phyloP scores from a whole-genome alignment of 2,797 vertebrate genomes.

The Sitta carolinensis region DNA sequence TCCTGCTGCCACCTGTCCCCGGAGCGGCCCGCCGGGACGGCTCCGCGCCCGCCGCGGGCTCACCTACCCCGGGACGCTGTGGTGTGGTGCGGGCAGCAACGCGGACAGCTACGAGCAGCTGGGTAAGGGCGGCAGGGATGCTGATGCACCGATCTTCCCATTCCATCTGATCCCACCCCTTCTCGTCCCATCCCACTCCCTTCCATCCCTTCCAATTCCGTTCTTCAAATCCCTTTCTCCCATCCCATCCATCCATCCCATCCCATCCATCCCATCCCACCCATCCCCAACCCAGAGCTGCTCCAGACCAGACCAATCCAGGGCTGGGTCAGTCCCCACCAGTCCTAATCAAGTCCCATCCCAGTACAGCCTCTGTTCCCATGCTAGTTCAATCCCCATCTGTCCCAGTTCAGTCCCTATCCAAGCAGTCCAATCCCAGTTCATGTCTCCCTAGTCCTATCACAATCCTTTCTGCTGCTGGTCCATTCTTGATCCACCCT shows the following conservation, averaged over 20 bases:
- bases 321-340: neutral
- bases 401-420: neutral
- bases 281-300: neutral
- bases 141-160: neutral
- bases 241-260: neutral
- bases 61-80: conserved; percentile 86
- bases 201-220: rapidly evolving
- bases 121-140: conserved; percentile 68
- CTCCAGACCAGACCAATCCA: neutral
- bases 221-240: no score
- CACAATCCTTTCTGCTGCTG: neutral
- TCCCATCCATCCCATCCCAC: neutral
- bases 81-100: conserved; percentile 87
- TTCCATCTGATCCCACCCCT: neutral
- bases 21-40: neutral
- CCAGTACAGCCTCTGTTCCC: neutral
- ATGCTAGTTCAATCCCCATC: rapidly evolving
- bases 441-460: neutral
- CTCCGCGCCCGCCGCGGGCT: conserved; percentile 77
- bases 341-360: neutral
- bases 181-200: neutral
- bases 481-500: no score
- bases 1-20: neutral
- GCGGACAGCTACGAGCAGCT: conserved; percentile 81
- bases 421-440: neutral